These are phyloP conservation scores for Eulemur rubriventer DNA, from an alignment of 2,797 vertebrate species.

Conservation along the genomic window DNA sequence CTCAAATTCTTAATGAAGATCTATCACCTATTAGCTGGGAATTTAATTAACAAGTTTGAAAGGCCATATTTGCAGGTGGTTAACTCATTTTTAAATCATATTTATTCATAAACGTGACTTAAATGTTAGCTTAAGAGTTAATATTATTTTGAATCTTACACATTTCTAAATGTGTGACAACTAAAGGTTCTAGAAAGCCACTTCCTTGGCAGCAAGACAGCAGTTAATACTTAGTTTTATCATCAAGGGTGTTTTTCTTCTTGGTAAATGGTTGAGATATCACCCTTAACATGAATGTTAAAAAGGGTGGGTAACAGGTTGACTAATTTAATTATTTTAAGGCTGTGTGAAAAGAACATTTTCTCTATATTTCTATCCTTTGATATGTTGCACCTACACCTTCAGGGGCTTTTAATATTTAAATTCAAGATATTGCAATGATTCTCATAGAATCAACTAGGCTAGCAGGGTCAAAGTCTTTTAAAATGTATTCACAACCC, in stretches of 20 bases:
- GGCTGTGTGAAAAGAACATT: not conserved
- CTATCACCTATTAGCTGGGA: not conserved
- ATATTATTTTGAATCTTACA: slow-evolving; percentile 27
- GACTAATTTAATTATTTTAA: slow-evolving; percentile 29
- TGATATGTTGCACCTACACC: not conserved
- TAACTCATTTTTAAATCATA: not conserved
- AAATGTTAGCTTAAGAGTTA: slow-evolving; percentile 16
- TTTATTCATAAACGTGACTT: not conserved
- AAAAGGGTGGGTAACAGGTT: not conserved
- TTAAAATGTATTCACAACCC: not conserved
- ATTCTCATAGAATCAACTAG: not conserved
- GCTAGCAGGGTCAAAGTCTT: not conserved
- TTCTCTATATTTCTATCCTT: not conserved
- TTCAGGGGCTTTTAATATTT: not conserved
- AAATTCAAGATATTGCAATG: not conserved
- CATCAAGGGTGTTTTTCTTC: slow-evolving; percentile 29
- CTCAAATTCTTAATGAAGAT: slow-evolving; percentile 31
- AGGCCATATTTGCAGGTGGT: not conserved
- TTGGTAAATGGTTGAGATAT: not conserved
- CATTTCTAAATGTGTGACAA: slow-evolving; percentile 13
- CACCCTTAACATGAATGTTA: not conserved
- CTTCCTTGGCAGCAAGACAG: not conserved
- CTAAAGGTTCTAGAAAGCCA: not conserved
- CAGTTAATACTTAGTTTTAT: slow-evolving; percentile 48
- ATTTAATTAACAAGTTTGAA: slow-evolving; percentile 28